Percentiles rank a stretch among this genome's conserved stretches.
phyloP scores from a whole-genome alignment of 2,888 invertebrate species.

The Resseliella maxima region DNA sequence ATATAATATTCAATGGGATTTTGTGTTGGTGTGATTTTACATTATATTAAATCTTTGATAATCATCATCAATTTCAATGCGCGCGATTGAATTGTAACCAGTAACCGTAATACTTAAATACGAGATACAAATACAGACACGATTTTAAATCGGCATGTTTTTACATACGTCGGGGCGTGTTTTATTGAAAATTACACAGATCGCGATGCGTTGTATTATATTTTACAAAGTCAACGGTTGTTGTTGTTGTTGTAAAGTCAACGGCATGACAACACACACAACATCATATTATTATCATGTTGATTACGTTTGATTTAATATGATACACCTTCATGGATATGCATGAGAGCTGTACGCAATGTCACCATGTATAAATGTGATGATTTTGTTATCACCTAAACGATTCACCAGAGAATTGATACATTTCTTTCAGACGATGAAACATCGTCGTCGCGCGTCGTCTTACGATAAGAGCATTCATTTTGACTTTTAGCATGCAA shows the following conservation, averaged over 20 bases:
- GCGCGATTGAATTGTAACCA: slow-evolving; percentile 35
- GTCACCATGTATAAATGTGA: background rate
- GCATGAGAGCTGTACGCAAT: background rate
- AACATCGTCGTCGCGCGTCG: no score
- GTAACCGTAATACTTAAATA: no score
- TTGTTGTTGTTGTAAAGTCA: background rate
- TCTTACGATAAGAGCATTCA: no score
- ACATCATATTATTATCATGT: background rate
- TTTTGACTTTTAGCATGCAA: no score
- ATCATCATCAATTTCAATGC: slow-evolving; percentile 36
- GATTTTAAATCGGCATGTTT: background rate
- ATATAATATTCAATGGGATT: background rate
- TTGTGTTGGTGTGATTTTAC: background rate
- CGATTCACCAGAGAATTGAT: background rate
- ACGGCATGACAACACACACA: background rate
- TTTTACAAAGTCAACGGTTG: background rate
- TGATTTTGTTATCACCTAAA: background rate
- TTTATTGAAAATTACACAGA: background rate
- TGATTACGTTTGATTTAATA: background rate
- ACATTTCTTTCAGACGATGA: background rate
- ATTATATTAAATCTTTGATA: slow-evolving; percentile 44
- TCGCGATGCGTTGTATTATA: background rate
- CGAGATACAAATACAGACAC: background rate
- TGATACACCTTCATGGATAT: background rate
- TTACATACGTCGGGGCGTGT: background rate